Evolutionary conservation across 2,888 invertebrate species (phyloP), one percentile per base, ranked within the genome.

Genomic region (Desoria tigrina): DNA sequence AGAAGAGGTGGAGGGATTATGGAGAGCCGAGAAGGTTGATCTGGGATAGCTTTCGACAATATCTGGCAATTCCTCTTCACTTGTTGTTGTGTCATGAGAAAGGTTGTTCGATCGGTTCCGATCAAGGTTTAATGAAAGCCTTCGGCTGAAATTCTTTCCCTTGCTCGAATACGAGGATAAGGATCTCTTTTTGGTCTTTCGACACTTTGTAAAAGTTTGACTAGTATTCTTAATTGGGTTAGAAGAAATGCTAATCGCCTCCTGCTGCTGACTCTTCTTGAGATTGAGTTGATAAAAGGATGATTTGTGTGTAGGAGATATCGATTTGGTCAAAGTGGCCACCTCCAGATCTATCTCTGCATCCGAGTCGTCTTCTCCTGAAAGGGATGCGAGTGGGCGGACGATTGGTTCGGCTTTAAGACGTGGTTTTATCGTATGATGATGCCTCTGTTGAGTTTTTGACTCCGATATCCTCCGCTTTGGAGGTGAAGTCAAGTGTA

Each of bases 381-480:
- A 59, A 6, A 59, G 39, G 14, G 62, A 56, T 28, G 62, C 28
- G 14, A 51, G 37, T 1, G 63, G 55, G 39, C 67, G 59, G 24
- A 71, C 55, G 27, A 74, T 54, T n/a, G 76, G 73, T 42, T 76
- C 73, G 1, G 73, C 71, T 50, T 76, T 76, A 7, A 74, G 63
- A 64, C 71, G 69, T 2, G 75, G 74, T 54, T 73, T 74, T 27
- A 74, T 69, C 23, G 58, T 59, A 54, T 65, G 61, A 45, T 57
- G 42, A 45, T 57, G 42, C 24, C 58, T 62, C 16, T 42, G 53
- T 42, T 57, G 49, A 14, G 23, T 56, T 45, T 21, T 45, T 4
- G 45, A 45, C 11, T 24, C 27, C 14, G 21, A 32, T 32, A 11
- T 32, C 32, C 49, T 1, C 32, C 55, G 61, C n/a, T 61, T 63